These are phyloP conservation scores for Pseudochirops cupreus DNA, from an alignment of 2,797 vertebrate species.

Conservation along the genomic window DNA sequence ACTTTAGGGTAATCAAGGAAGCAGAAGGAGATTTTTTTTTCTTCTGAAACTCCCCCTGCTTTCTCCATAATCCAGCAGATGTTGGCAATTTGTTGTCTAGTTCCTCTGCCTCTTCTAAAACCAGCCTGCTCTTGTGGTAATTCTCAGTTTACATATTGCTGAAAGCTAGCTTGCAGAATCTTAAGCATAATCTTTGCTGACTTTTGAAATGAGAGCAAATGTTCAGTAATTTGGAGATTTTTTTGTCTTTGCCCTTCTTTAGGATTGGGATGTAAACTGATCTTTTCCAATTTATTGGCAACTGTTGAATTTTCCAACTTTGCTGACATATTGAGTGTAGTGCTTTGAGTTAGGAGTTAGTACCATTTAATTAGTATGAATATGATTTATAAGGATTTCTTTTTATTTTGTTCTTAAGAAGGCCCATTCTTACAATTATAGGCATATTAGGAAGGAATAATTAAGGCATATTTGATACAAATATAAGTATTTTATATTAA, in stretches of 20 bases:
- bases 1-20: neutral
- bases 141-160: neutral
- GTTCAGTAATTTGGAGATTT: neutral
- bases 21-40: neutral
- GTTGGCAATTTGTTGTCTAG: neutral
- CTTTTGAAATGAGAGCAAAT: neutral
- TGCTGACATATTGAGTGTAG: neutral
- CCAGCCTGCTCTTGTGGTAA: neutral
- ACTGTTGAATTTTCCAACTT: neutral
- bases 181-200: neutral
- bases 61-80: neutral
- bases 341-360: neutral
- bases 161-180: neutral
- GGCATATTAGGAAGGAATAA: neutral
- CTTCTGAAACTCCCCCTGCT: neutral
- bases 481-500: neutral
- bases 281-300: neutral
- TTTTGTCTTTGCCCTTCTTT: neutral
- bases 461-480: neutral
- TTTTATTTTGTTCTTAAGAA: neutral
- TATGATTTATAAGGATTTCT: neutral
- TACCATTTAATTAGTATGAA: neutral
- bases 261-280: neutral
- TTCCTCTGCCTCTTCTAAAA: neutral
- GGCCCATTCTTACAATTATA: neutral